Percentiles rank a stretch among this genome's conserved stretches.
These are phyloP conservation scores for Tetrax tetrax DNA, from an alignment of 2,113 vertebrate genomes.

Conservation along the genomic window DNA sequence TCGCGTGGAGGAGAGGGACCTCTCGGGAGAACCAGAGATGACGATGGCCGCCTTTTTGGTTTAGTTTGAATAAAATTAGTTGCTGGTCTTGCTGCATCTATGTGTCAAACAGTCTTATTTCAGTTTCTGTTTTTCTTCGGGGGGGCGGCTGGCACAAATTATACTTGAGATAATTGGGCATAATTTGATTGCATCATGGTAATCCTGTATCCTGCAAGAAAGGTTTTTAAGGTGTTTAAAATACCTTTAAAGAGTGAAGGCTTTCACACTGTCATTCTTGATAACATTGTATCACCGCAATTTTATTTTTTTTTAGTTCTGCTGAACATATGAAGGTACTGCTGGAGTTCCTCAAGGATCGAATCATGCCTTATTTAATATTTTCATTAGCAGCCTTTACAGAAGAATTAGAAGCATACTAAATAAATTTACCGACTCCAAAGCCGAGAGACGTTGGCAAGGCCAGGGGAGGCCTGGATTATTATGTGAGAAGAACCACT, in stretches of 20 bases:
- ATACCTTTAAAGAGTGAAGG: background rate
- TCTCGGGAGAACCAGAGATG: background rate
- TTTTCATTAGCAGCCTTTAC: conserved; percentile 58
- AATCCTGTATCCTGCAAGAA: background rate
- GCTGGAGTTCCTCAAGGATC: conserved; percentile 42
- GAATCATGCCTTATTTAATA: conserved; percentile 23
- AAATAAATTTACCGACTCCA: conserved; percentile 42
- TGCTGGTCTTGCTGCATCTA: background rate
- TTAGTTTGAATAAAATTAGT: background rate
- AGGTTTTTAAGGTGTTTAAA: conserved; percentile 11
- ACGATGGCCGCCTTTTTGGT: background rate
- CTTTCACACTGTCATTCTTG: background rate
- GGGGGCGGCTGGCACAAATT: background rate
- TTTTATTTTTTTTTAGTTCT: background rate
- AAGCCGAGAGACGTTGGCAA: background rate
- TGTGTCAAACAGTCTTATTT: background rate
- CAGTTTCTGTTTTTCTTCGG: conserved; percentile 4
- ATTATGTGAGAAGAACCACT: background rate
- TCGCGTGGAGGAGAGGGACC: background rate
- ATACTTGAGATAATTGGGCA: conserved; percentile 10
- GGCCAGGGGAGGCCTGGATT: background rate
- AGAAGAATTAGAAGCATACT: conserved; percentile 23
- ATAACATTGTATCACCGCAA: background rate
- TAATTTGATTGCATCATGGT: conserved; percentile 28
- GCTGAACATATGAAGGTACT: background rate